phyloP scores from a whole-genome alignment of 1,140 invertebrate genomes.

The Pomacea maculata region DNA sequence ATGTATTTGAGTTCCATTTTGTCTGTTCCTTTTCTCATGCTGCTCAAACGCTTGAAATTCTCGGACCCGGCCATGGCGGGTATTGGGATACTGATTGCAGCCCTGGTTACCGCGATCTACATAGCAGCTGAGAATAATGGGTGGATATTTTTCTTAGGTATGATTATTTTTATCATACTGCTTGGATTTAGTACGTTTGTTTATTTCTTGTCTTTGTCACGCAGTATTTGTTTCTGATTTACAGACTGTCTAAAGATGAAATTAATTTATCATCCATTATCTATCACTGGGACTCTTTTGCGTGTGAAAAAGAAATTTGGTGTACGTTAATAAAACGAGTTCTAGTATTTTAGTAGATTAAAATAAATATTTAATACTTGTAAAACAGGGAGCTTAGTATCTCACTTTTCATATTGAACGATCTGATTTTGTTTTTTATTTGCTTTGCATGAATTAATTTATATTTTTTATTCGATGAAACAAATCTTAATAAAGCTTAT shows the following conservation, averaged over 20 bases:
- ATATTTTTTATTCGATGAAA: not conserved
- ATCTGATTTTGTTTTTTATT: not conserved
- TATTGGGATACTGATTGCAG: not conserved
- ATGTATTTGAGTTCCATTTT: not conserved
- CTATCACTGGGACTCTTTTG: not conserved
- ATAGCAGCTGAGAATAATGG: not conserved
- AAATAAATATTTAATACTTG: no score
- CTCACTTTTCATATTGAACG: not conserved
- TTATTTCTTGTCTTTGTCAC: not conserved
- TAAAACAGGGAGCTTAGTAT: not conserved
- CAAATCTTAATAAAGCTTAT: no score
- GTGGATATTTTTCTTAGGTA: not conserved
- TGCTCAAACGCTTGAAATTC: not conserved
- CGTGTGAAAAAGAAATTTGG: not conserved
- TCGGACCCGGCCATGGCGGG: slow-evolving; percentile 3
- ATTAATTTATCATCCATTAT: not conserved
- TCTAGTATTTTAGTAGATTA: no score
- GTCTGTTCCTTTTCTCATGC: not conserved
- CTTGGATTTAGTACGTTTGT: not conserved
- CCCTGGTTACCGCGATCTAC: not conserved
- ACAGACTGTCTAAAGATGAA: not conserved
- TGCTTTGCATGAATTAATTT: not conserved
- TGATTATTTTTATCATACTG: not conserved
- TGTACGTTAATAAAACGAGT: no score
- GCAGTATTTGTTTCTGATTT: not conserved